Base-by-base conservation (phyloP, 2,888 invertebrate genomes). In the Diachrysia chrysitis region DNA sequence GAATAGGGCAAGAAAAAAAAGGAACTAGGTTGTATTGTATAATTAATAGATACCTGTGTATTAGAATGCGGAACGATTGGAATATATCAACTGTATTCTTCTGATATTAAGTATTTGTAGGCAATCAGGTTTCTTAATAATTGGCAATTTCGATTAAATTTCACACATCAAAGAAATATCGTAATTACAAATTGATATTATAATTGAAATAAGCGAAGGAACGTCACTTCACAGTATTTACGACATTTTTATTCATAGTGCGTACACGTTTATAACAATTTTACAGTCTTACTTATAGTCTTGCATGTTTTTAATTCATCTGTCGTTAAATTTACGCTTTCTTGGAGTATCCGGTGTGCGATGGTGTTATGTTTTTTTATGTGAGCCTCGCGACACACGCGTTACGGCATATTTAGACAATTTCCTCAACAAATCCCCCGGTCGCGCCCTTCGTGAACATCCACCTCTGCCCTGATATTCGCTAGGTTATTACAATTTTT, bases 401-500 rank as follows among this genome's bases (percentile, higher is more conserved):
- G 86, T 82, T 84, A 86, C 85, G 37, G 89, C 93, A 92, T 93
- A 92, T 93, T 93, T 92, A 92, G 93, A 93, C 93, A 93, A 93
- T 93, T 93, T 93, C 92, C 92, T 89, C 85, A 84, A 90, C 91
- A 92, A 92, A 90, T 89, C 89, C 90, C 88, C 85, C 83, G 76
- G 82, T 84, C 87, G 83, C 87, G 88, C 92, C 92, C 93, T 88
- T 87, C 81, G n/a, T 87, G 89, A 90, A 91, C 91, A 90, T 87
- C 58, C 63, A 71, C 87, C 83, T 86, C 84, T 88, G 87, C 90
- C 90, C 91, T 87, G 89, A 91, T 91, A 92, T 91, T 89, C 90
- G 85, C 89, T 87, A 89, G 94, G 94, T 94, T 94, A 95, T 95
- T 95, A 95, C 94, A 95, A 95, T 95, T 95, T 95, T 92, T 93